phyloP scores from a whole-genome alignment of 1,140 invertebrate genomes.

The Heliothis subflexa region DNA sequence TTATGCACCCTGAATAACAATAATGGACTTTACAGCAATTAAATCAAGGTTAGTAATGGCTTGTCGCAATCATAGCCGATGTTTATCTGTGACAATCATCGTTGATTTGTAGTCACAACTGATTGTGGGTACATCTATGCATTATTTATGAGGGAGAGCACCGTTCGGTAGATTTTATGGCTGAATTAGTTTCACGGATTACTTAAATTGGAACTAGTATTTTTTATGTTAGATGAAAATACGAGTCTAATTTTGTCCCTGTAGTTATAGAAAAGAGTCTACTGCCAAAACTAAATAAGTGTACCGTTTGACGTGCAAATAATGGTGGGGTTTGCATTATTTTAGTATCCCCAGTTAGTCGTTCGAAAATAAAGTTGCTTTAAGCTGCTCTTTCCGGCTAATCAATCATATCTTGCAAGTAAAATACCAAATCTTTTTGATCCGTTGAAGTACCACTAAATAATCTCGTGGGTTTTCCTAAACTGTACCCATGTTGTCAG shows the following conservation, averaged over 20 bases:
- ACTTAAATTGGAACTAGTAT: background rate
- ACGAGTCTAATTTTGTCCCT: no score
- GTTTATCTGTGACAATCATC: constrained; percentile 38
- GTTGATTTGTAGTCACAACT: constrained; percentile 22
- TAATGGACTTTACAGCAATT: constrained; percentile 14
- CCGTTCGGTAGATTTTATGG: background rate
- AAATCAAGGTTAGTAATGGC: constrained; percentile 23
- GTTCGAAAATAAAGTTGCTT: no score
- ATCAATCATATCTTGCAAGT: no score
- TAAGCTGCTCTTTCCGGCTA: no score
- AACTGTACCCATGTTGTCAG: background rate
- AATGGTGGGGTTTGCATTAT: no score
- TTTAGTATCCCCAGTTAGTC: no score
- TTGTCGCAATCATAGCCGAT: constrained; percentile 32
- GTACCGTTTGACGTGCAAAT: no score
- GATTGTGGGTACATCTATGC: constrained; percentile 30
- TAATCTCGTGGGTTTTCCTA: background rate
- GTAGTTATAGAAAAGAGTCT: no score
- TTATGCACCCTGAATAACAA: constrained; percentile 26
- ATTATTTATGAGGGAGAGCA: constrained; percentile 27
- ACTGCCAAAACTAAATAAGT: no score
- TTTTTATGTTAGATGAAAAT: background rate
- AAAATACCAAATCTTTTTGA: no score
- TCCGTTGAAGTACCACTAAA: no score
- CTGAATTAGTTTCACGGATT: constrained; percentile 17